These are phyloP conservation scores for Etheostoma perlongum DNA, from an alignment of 2,797 vertebrate genomes.

Conservation along the genomic window DNA sequence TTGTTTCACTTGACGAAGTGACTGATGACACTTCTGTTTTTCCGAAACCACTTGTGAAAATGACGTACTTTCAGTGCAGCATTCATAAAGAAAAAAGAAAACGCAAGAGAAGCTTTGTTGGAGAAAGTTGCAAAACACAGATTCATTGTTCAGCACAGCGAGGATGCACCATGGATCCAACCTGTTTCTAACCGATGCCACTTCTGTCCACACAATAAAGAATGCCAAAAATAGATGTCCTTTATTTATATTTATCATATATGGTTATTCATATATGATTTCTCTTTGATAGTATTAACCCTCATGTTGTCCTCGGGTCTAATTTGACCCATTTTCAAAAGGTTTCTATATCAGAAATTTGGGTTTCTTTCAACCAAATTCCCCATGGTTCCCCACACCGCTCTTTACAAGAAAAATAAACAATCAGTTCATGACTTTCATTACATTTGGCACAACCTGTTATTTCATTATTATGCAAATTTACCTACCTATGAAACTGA, in stretches of 20 bases:
- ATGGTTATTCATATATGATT: constrained; percentile 70
- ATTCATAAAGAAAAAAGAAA: constrained; percentile 79
- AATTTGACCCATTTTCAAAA: too few relatives aligned
- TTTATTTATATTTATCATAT: constrained; percentile 53
- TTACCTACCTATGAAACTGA: too few relatives aligned
- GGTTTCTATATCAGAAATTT: too few relatives aligned
- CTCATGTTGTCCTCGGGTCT: too few relatives aligned
- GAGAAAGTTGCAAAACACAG: constrained; percentile 72
- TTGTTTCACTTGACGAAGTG: constrained; percentile 87
- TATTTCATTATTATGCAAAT: too few relatives aligned
- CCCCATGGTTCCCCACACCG: too few relatives aligned
- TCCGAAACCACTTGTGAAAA: constrained; percentile 84
- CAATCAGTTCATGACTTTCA: too few relatives aligned
- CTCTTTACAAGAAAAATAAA: too few relatives aligned
- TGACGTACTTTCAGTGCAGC: constrained; percentile 87
- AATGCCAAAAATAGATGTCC: constrained; percentile 81
- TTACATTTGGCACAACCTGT: too few relatives aligned
- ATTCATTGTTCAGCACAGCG: constrained; percentile 82
- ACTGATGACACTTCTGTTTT: constrained; percentile 82
- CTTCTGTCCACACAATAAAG: constrained; percentile 75
- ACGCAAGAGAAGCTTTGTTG: constrained; percentile 76
- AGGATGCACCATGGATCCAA: constrained; percentile 74
- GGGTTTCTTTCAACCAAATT: too few relatives aligned
- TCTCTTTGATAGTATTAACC: constrained; percentile 71
- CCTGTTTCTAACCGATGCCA: constrained; percentile 47